phyloP scores from a whole-genome alignment of 2,113 vertebrate species.

The Oplegnathus fasciatus region DNA sequence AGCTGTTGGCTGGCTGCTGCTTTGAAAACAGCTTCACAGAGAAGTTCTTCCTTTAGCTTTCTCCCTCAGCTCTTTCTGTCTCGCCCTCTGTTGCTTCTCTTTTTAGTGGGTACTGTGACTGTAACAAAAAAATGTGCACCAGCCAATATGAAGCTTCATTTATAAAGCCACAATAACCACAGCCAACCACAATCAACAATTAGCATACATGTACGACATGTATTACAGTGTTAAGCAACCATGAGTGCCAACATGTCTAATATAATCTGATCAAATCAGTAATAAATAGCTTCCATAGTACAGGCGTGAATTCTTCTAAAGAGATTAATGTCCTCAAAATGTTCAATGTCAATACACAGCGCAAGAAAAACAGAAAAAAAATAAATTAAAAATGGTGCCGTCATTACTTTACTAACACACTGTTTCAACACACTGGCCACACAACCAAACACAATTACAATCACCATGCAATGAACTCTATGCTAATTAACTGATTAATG shows the following conservation, averaged over 20 bases:
- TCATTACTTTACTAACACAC: neutral
- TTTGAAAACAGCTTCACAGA: conserved; percentile 44
- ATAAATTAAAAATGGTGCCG: neutral
- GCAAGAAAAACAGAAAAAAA: neutral
- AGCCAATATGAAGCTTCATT: conserved; percentile 10
- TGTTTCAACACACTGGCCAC: neutral
- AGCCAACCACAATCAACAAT: conserved; percentile 3
- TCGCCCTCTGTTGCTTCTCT: neutral
- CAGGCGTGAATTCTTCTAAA: neutral
- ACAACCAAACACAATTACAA: neutral
- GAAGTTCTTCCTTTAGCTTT: conserved; percentile 2
- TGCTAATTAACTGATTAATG: conserved; percentile 13
- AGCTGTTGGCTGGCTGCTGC: conserved; percentile 2
- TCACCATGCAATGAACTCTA: neutral
- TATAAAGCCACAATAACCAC: conserved; percentile 4
- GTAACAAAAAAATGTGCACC: neutral
- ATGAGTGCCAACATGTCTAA: neutral
- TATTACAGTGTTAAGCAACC: neutral
- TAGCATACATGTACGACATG: neutral
- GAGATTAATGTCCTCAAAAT: neutral
- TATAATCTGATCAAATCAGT: neutral
- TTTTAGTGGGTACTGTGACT: conserved; percentile 6
- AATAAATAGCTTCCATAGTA: neutral
- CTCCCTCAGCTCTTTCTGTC: conserved; percentile 16
- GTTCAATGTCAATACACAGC: neutral